Base-by-base conservation (phyloP, 2,888 invertebrate genomes). In the Blomia tropicalis region DNA sequence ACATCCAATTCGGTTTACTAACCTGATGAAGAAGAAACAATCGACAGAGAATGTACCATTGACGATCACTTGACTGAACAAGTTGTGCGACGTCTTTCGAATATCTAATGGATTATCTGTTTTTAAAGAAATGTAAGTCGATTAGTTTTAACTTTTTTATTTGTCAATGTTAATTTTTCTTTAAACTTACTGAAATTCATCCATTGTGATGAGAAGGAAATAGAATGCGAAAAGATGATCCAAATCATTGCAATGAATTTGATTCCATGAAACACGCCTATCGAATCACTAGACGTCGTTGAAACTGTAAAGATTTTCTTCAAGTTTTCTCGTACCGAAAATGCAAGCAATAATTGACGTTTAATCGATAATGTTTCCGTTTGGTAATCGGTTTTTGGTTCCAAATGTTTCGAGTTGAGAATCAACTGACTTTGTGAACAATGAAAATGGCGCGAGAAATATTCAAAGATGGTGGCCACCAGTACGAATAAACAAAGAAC, bases 11-110 rank as follows among this genome's bases (percentile, higher is more conserved):
- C 7, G 19, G 14, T 4, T 5, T 58, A 4, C 22, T 58, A 66
- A 71, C 71, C 71, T 71, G 1, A 71, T 66, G 29, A 71, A 69
- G 59, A 70, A 72, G 65, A 72, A 72, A 14, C 71, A 70, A 62
- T 72, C 72, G 2, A 72, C 71, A 19, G 71, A 67, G 62, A 70
- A 70, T n/a, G 70, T 70, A 43, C 70, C 71, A 41, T 69, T 71
- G 0, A 70, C 67, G 1, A 72, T 69, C 1, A 69, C 65, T 60
- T 71, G 70, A 53, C 67, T 69, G 2, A 69, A 66, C 56, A 71
- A 68, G 53, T 69, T 64, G 29, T 71, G 68, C 14, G 70, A 65
- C 30, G 69, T 64, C n/a, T 66, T 53, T 11, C 65, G 30, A 11
- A 69, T 66, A 27, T 68, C 67, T 27, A 69, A 56, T 23, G 70